Evolutionary conservation across 2,113 vertebrate species (phyloP), one percentile per base, ranked within the genome.

Genomic region (Antennarius striatus): DNA sequence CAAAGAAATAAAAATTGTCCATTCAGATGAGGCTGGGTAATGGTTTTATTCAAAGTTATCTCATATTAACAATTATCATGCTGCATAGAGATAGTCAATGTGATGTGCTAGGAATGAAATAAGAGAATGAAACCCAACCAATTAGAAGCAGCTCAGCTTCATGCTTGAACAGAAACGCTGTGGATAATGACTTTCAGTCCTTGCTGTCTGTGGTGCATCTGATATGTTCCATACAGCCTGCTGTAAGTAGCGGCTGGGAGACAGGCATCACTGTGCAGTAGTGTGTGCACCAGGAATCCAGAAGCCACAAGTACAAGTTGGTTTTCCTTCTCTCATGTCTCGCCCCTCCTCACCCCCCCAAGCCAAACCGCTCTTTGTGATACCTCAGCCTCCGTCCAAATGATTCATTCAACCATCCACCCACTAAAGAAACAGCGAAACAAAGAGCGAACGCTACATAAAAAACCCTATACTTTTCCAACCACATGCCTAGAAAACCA

Each of bases 371-470:
- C 82, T 78, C 82, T 64, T 70, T 82, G 61, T 79, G 85, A 86
- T 85, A 85, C 82, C 79, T 79, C 80, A 73, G 71, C 78, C 79
- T 74, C 75, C 29, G 68, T 85, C 84, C 86, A 71, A 78, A 83
- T 83, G 84, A 89, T 86, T 85, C 88, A 89, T 86, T 87, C 80
- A 84, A 71, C 72, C 86, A 77, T 85, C 76, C 78, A 51, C 70
- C 79, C 77, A 68, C 79, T 72, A 83, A 80, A 86, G 83, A 80
- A 88, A 86, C 81, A 84, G 67, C 81, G 68, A 81, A 80, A 90
- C 85, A 89, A 86, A 87, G 86, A 83, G 62, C 16, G 28, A 83
- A 56, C 1, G 73, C 79, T 79, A 82, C 78, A 75, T 74, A 68
- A 82, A 88, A 79, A 83, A 79, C 63, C 66, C 83, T 73, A 73